Percentiles rank a stretch among this genome's conserved stretches.
Conservation (phyloP, 2,888 invertebrate species). For the Pinctada fucata region DNA sequence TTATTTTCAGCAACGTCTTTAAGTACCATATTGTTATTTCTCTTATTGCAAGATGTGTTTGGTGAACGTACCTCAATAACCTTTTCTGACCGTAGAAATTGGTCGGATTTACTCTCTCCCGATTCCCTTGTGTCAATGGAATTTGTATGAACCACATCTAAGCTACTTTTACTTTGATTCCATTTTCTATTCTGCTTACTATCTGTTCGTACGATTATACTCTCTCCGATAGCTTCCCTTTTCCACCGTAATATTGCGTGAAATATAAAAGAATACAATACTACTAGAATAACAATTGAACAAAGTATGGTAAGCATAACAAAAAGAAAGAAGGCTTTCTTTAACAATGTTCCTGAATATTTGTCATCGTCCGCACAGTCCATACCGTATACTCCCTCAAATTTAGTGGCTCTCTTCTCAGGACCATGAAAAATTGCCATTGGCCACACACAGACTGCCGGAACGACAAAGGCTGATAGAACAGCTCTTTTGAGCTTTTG, state of each 20-base stretch:
- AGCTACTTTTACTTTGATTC: too few species aligned
- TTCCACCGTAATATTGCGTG: slow-evolving; percentile 33
- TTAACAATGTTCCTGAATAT: slow-evolving; percentile 25
- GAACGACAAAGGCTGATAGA: not conserved
- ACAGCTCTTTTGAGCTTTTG: slow-evolving; percentile 18
- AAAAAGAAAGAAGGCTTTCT: slow-evolving; percentile 27
- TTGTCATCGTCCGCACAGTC: slow-evolving; percentile 42
- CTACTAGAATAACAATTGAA: slow-evolving; percentile 10
- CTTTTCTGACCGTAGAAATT: not conserved
- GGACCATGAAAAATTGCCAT: slow-evolving; percentile 37
- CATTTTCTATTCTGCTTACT: too few species aligned
- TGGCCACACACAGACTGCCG: slow-evolving; percentile 18
- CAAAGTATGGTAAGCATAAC: slow-evolving; percentile 17
- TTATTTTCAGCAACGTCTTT: not conserved
- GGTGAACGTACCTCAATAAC: not conserved
- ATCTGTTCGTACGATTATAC: not conserved
- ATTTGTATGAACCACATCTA: too few species aligned
- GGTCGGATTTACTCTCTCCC: not conserved
- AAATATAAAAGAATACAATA: slow-evolving; percentile 33
- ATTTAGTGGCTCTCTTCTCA: slow-evolving; percentile 15
- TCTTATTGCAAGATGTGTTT: not conserved
- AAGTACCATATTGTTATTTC: too few species aligned
- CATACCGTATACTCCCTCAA: slow-evolving; percentile 20
- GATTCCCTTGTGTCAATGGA: too few species aligned
- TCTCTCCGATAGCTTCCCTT: not conserved